These are phyloP conservation scores for Ophioninae sp. DNA, from an alignment of 2,888 invertebrate genomes.

Conservation along the genomic window DNA sequence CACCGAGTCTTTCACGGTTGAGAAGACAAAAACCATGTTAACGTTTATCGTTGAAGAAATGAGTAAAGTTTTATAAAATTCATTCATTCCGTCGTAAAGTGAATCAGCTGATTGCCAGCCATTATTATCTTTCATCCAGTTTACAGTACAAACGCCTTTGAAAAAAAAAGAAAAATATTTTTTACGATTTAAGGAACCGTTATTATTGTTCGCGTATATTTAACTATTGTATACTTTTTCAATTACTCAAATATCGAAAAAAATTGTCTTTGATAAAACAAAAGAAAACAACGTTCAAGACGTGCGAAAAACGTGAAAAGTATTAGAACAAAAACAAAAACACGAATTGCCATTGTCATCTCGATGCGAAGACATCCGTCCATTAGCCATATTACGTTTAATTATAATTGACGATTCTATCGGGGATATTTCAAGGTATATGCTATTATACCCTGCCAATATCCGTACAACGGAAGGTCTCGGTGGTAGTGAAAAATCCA, in stretches of 20 bases:
- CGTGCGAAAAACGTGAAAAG: background rate
- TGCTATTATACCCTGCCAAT: conserved; percentile 62
- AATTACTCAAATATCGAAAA: background rate
- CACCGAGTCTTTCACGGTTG: background rate
- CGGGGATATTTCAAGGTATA: conserved; percentile 55
- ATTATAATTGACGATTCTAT: conserved; percentile 46
- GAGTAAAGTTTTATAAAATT: conserved; percentile 22
- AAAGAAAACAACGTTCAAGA: background rate
- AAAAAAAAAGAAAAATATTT: conserved; percentile 25
- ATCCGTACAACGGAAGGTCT: conserved; percentile 68
- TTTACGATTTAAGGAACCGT: conserved; percentile 6
- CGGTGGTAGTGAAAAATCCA: conserved; percentile 56
- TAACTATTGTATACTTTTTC: conserved; percentile 3
- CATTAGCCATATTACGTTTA: conserved; percentile 50
- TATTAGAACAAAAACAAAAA: conserved; percentile 5
- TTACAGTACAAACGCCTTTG: conserved; percentile 23
- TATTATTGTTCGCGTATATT: background rate
- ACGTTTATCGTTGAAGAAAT: conserved; percentile 20
- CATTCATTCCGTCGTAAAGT: conserved; percentile 15
- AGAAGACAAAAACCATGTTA: conserved; percentile 12
- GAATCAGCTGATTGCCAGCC: background rate
- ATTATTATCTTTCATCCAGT: conserved; percentile 7
- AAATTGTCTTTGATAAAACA: conserved; percentile 6
- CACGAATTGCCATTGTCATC: background rate
- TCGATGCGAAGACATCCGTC: conserved; percentile 35